Evolutionary conservation across 2,888 invertebrate species (phyloP).

Genomic region (Tetragonisca angustula): DNA sequence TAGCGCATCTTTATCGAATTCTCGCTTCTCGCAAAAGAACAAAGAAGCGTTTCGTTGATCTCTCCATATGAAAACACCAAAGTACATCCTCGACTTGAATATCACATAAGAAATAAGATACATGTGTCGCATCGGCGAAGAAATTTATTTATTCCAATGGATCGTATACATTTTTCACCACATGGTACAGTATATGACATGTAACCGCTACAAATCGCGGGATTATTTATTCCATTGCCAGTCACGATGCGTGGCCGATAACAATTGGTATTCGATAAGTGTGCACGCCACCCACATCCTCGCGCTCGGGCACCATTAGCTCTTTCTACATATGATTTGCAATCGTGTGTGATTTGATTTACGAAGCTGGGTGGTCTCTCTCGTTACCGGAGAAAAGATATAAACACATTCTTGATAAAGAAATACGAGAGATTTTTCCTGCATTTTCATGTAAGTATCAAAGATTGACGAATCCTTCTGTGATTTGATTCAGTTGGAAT

Average conservation of each 20-base stretch:
- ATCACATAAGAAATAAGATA: not conserved
- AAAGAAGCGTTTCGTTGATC: not conserved
- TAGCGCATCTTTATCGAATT: too few species aligned
- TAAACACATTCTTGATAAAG: not conserved
- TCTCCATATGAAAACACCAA: not conserved
- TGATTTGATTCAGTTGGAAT: not conserved
- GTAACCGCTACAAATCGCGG: slow-evolving; percentile 1
- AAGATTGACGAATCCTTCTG: not conserved
- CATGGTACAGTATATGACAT: too few species aligned
- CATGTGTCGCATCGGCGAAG: not conserved
- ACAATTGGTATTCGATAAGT: slow-evolving; percentile 51
- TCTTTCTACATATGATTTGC: slow-evolving; percentile 47
- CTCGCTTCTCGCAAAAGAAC: not conserved
- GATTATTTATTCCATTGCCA: slow-evolving; percentile 34
- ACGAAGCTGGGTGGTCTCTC: slow-evolving; percentile 59
- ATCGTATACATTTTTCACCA: not conserved
- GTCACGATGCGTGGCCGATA: slow-evolving; percentile 13
- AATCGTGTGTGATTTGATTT: slow-evolving; percentile 42
- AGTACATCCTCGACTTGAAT: not conserved
- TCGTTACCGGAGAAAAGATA: not conserved
- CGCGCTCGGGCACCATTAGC: slow-evolving; percentile 28
- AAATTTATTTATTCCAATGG: not conserved
- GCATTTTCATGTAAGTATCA: not conserved
- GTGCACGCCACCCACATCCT: slow-evolving; percentile 32
- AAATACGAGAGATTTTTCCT: not conserved